Evolutionary conservation across 2,113 vertebrate species (phyloP).

Genomic region (Pipra filicauda): DNA sequence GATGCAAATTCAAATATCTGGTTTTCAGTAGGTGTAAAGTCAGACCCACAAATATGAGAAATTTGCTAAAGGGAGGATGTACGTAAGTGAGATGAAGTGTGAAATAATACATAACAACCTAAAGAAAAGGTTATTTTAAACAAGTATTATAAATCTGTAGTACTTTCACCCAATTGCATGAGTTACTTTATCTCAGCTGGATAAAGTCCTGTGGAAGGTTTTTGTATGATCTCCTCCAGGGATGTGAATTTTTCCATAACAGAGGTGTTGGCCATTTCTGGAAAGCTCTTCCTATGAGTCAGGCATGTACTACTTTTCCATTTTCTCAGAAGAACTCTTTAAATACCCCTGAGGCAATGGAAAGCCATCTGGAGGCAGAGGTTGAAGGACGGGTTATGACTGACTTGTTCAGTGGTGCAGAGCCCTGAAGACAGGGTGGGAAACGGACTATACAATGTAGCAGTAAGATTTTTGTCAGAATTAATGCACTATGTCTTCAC

Average conservation of each 20-base stretch:
- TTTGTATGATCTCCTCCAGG: neutral
- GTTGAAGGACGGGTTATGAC: neutral
- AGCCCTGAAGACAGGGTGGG: neutral
- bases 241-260: conserved; percentile 44
- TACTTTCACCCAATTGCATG: neutral
- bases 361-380: conserved; percentile 62
- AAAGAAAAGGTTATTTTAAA: neutral
- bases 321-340: conserved; percentile 55
- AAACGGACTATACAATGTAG: neutral
- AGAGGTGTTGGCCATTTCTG: conserved; percentile 52
- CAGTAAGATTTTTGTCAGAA: neutral
- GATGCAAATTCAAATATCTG: neutral
- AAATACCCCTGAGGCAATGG: conserved; percentile 53
- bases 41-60: neutral
- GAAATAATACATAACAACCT: neutral
- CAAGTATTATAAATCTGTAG: neutral
- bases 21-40: neutral
- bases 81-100: neutral
- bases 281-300: conserved; percentile 33
- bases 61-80: neutral
- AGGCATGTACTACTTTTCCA: conserved; percentile 38
- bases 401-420: neutral
- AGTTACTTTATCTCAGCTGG: conserved; percentile 8
- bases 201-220: neutral
- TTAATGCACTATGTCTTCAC: neutral